Evolutionary conservation across 2,797 vertebrate genomes (phyloP), one percentile per base, ranked within the genome.

Genomic region (Cynodonichthys magdalenae): DNA sequence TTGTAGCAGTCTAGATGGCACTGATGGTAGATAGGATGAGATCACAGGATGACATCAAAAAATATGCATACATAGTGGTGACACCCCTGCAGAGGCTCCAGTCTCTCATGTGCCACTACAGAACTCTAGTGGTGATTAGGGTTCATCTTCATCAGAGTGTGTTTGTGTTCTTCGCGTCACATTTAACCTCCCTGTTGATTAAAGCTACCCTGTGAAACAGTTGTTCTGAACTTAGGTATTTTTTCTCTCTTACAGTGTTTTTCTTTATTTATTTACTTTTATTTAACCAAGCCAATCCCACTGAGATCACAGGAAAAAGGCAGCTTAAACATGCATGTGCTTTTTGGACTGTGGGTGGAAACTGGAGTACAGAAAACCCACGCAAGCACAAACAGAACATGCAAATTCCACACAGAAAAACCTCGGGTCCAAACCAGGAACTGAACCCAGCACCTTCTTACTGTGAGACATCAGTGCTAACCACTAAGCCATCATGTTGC

Each of bases 51-150:
- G 24, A 24, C 24, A 24, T 24, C 64, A 39, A 55, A 63, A 80
- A 68, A 47, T 20, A 79, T 66, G 66, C 46, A 59, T 60, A 63
- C 77, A 78, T 77, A 81, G 75, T 79, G 75, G 84, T 82, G 71
- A 85, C 83, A 85, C 86, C 68, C 87, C 84, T 84, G 76, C 83
- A 54, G 79, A 75, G 78, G 67, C 76, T 65, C 45, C 71, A 79
- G 80, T 69, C 58, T 77, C 64, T 73, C 28, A 50, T 78, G 63
- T 84, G 79, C 80, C 77, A 86, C 76, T 81, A 71, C 79, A 74
- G 53, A 47, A 59, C 73, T 44, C 49, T 67, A 17, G 15, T 41
- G 63, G 61, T 75, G 72, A 76, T 75, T 69, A 81, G 45, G 51
- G 28, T 72, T 74, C 24, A 18, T 84, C 69, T 79, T 57, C 85